Evolutionary conservation across 2,888 invertebrate genomes (phyloP).

Genomic region (Callyntrura guangdongensis): DNA sequence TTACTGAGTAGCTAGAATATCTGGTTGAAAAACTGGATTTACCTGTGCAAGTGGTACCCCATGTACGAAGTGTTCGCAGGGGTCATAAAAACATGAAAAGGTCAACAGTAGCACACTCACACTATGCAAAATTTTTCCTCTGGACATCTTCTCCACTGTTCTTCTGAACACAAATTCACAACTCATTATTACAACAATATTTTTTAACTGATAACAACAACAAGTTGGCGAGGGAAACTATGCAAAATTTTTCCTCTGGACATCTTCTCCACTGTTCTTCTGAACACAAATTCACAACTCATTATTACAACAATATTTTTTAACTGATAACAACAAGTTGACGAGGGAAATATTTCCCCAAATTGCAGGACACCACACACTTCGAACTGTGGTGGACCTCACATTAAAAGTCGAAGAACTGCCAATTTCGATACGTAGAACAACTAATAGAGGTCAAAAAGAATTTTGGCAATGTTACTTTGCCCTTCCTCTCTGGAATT

Average conservation of each 20-base stretch:
- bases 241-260: constrained; percentile 64
- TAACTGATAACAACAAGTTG: background rate
- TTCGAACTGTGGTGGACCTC: no score
- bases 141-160: constrained; percentile 74
- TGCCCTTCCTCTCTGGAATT: background rate
- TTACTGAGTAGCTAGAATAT: constrained; percentile 30
- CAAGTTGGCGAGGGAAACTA: constrained; percentile 44
- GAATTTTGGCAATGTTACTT: background rate
- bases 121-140: constrained; percentile 56
- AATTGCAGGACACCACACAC: background rate
- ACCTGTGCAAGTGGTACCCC: constrained; percentile 78
- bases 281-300: constrained; percentile 10
- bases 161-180: constrained; percentile 1
- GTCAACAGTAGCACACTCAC: constrained; percentile 69
- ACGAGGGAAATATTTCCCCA: no score
- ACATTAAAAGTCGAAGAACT: no score
- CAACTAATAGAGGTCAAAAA: background rate
- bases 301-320: constrained; percentile 3
- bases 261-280: constrained; percentile 62
- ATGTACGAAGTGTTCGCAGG: constrained; percentile 43
- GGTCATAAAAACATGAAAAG: constrained; percentile 72
- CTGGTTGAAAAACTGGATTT: constrained; percentile 76
- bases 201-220: background rate
- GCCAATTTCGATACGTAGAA: constrained; percentile 4
- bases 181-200: constrained; percentile 10